Conservation (phyloP, 2,797 vertebrate species). For the Ctenosaura bakeri region DNA sequence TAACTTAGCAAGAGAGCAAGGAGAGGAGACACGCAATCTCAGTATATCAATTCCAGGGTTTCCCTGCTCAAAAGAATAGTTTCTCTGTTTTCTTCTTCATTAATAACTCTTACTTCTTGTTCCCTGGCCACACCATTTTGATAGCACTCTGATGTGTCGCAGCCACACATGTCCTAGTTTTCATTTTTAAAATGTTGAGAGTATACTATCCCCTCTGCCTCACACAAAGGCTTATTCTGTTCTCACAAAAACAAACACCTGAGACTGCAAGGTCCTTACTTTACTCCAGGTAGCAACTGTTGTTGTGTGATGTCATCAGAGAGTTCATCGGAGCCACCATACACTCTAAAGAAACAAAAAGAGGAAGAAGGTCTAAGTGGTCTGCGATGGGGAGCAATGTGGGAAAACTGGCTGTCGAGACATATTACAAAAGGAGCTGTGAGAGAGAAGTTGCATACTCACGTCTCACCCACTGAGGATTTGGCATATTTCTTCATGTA, state of each 20-base stretch:
- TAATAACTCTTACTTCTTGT: too few relatives aligned
- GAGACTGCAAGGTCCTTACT: constrained; percentile 81
- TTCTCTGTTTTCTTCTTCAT: too few relatives aligned
- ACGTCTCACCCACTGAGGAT: constrained; percentile 92
- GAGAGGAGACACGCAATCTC: too few relatives aligned
- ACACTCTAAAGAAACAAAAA: constrained; percentile 78
- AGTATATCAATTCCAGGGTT: too few relatives aligned
- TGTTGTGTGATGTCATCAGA: constrained; percentile 98
- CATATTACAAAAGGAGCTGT: not conserved
- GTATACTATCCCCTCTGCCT: too few relatives aligned
- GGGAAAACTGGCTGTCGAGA: not conserved
- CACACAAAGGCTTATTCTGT: accelerated
- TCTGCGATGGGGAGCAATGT: too few relatives aligned
- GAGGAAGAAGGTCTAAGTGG: not conserved
- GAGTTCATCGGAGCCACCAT: constrained; percentile 92
- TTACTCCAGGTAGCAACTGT: constrained; percentile 95
- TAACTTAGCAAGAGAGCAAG: too few relatives aligned
- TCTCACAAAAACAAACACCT: accelerated
- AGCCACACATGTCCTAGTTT: too few relatives aligned
- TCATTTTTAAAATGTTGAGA: too few relatives aligned
- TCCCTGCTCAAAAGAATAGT: too few relatives aligned
- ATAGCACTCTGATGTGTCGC: too few relatives aligned
- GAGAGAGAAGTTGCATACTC: constrained; percentile 69
- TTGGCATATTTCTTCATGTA: constrained; percentile 99
- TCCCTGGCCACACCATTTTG: too few relatives aligned